Evolutionary conservation across 2,113 vertebrate genomes (phyloP).

Genomic region (Fukomys damarensis): DNA sequence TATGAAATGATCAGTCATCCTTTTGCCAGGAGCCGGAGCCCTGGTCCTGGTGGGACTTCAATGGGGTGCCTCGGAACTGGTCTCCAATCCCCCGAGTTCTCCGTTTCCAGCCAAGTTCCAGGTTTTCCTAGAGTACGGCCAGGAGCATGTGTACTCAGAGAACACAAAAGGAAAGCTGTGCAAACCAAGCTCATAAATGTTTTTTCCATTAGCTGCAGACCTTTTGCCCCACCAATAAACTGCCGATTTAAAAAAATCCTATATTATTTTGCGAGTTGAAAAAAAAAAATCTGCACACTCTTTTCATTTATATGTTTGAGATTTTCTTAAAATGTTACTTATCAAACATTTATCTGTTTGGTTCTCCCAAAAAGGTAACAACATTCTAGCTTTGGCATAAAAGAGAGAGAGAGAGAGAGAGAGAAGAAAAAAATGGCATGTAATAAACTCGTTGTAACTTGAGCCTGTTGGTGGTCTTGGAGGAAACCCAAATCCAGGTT

Average conservation of each 20-base stretch:
- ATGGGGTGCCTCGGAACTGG: neutral
- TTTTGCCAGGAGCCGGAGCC: neutral
- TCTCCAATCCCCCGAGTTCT: neutral
- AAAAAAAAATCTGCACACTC: neutral
- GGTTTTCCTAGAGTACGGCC: slow-evolving; percentile 44
- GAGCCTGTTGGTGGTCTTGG: slow-evolving; percentile 93
- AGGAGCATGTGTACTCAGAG: slow-evolving; percentile 40
- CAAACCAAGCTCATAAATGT: slow-evolving; percentile 38
- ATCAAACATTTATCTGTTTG: slow-evolving; percentile 60
- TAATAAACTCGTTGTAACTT: slow-evolving; percentile 75
- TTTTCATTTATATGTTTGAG: neutral
- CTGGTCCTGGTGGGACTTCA: neutral
- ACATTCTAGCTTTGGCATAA: slow-evolving; percentile 64
- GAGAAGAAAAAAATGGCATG: slow-evolving; percentile 40
- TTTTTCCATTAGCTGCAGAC: slow-evolving; percentile 59
- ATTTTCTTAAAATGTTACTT: slow-evolving; percentile 63
- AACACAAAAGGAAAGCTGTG: slow-evolving; percentile 37
- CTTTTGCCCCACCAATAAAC: slow-evolving; percentile 71
- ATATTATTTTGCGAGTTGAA: slow-evolving; percentile 45
- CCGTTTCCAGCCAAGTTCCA: neutral
- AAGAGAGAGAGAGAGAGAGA: slow-evolving; percentile 48
- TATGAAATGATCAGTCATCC: neutral
- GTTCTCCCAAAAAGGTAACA: slow-evolving; percentile 59
- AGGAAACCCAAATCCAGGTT: slow-evolving; percentile 88
- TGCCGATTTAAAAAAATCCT: slow-evolving; percentile 18